A percentile compares a stretch with the other conserved stretches of the same genome.
These are phyloP conservation scores for Acanthococcus lagerstroemiae DNA, from an alignment of 2,888 invertebrate species.

Conservation along the genomic window DNA sequence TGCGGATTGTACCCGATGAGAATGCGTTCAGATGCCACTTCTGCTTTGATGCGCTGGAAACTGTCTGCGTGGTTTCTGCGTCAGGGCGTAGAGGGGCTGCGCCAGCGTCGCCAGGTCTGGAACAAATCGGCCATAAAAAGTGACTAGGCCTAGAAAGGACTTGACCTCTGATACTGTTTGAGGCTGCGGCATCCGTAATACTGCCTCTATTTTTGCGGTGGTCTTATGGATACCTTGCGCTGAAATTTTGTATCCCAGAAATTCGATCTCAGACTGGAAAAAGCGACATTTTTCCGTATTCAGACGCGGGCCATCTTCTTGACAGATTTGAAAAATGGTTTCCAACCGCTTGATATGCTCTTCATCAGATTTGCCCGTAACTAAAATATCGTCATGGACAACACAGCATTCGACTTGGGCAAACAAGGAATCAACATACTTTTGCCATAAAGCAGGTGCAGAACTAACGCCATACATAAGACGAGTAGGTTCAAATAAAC, in stretches of 20 bases:
- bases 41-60: too few relatives aligned
- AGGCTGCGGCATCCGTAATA: neutral
- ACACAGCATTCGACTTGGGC: neutral
- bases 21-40: too few relatives aligned
- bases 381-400: slow-evolving; percentile 9
- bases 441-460: slow-evolving; percentile 1
- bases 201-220: neutral
- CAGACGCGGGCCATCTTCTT: neutral
- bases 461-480: slow-evolving; percentile 4
- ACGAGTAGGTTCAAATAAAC: neutral
- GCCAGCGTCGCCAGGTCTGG: neutral
- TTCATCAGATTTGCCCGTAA: neutral
- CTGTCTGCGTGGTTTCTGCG: too few relatives aligned
- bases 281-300: neutral
- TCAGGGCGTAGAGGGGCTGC: neutral
- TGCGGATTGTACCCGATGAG: too few relatives aligned
- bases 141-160: neutral
- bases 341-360: slow-evolving; percentile 13
- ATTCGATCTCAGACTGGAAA: neutral
- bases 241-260: neutral
- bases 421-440: neutral
- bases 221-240: neutral
- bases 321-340: neutral
- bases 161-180: neutral
- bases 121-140: neutral